A percentile compares a stretch with the other conserved stretches of the same genome.
Evolutionary conservation across 2,888 invertebrate genomes (phyloP).

Genomic region (Alcis repandata): DNA sequence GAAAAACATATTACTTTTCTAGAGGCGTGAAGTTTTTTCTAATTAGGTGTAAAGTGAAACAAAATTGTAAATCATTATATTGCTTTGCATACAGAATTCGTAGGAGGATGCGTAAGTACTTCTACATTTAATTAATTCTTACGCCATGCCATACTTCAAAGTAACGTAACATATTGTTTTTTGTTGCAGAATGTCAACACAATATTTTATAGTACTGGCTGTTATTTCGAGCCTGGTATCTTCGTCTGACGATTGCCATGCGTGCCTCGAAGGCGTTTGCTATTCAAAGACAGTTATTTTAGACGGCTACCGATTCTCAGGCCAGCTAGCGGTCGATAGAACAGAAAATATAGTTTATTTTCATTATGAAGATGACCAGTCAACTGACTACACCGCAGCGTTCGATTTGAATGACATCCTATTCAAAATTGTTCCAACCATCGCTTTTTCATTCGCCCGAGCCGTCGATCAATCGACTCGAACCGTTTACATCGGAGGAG

Average conservation of each 20-base stretch:
- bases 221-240: conserved; percentile 22
- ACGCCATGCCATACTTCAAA: no score
- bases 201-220: conserved; percentile 21
- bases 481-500: conserved; percentile 67
- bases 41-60: not conserved
- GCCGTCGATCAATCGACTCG: conserved; percentile 65
- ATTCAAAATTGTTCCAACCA: conserved; percentile 57
- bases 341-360: conserved; percentile 67
- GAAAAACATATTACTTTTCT: not conserved
- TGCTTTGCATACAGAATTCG: not conserved
- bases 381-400: conserved; percentile 63
- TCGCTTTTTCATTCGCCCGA: conserved; percentile 69
- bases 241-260: conserved; percentile 58
- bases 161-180: not conserved
- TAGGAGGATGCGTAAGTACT: not conserved
- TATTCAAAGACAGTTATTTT: conserved; percentile 64
- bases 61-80: no score
- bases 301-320: conserved; percentile 62
- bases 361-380: conserved; percentile 62
- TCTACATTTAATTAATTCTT: not conserved
- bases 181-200: conserved; percentile 32
- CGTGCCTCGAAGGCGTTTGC: conserved; percentile 69
- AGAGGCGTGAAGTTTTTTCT: not conserved
- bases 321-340: conserved; percentile 72
- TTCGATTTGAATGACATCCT: conserved; percentile 66